Base-by-base conservation (phyloP, 2,888 invertebrate genomes). In the Rhorus exstirpatorius region DNA sequence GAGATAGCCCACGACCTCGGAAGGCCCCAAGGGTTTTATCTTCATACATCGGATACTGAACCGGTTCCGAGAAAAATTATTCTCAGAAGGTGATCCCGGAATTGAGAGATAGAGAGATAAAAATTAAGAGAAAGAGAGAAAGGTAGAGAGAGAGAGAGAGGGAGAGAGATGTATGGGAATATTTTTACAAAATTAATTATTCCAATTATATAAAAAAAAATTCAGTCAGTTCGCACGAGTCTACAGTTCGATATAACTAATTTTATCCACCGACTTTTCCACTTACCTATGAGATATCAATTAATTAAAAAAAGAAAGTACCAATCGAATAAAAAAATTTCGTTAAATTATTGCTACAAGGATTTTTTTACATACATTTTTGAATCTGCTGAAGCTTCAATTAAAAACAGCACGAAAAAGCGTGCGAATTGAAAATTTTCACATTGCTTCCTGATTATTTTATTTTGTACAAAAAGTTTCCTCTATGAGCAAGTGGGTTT, bases 81-180 rank as follows among this genome's bases (percentile, higher is more conserved):
- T 80, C 83, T 79, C 41, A 14, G 85, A 85, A 85, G 77, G 55
- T 79, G 85, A 85, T 84, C 79, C 79, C 82, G 81, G 79, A 84
- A 79, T 76, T 76, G 76, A 81, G 75, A 60, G 65, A 77, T 60
- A 35, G 41, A 70, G 41, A 35, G 60, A 61, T 19, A 61, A 53
- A 78, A 46, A 17, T 21, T 8, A 21, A 31, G n/a, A n/a, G n/a
- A n/a, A n/a, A n/a, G n/a, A n/a, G n/a, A n/a, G n/a, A n/a, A n/a
- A n/a, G n/a, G n/a, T n/a, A n/a, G n/a, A n/a, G n/a, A n/a, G n/a
- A n/a, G n/a, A n/a, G n/a, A n/a, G n/a, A n/a, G n/a, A n/a, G 24
- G 10, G 14, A 61, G 44, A 60, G 35, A n/a, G 35, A 12, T 38
- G 8, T 12, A 19, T 41, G 21, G 44, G 31, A 41, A 8, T 17